Evolutionary conservation across 1,140 invertebrate genomes (phyloP).

Genomic region (Nautilus pompilius): DNA sequence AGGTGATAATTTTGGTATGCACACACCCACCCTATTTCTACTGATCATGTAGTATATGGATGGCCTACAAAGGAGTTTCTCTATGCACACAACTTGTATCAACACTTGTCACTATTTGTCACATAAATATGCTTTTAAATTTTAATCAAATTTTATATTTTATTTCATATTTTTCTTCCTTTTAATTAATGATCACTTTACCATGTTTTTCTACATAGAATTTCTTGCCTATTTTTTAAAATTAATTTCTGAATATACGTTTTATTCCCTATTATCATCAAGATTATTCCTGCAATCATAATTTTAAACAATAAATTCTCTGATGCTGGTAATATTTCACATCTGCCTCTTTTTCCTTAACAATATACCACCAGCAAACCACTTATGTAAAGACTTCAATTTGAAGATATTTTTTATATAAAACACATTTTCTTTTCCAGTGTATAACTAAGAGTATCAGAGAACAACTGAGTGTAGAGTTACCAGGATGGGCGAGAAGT

Average conservation of each 20-base stretch:
- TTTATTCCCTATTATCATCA: not conserved
- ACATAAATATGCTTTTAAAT: too few relatives aligned
- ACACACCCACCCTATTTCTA: too few relatives aligned
- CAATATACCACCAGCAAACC: not conserved
- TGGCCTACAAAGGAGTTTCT: too few relatives aligned
- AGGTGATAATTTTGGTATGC: too few relatives aligned
- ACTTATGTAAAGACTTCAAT: not conserved
- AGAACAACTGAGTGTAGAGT: slow-evolving; percentile 46
- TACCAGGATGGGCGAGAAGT: slow-evolving; percentile 50
- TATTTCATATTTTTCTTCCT: not conserved
- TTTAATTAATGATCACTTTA: not conserved
- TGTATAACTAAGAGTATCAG: slow-evolving; percentile 48
- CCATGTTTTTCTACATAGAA: not conserved
- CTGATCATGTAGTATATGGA: too few relatives aligned
- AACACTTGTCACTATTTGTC: too few relatives aligned
- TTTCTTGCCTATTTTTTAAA: not conserved
- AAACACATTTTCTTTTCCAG: slow-evolving; percentile 23
- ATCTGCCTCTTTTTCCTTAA: not conserved
- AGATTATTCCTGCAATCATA: not conserved
- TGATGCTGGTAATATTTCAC: not conserved
- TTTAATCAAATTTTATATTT: not conserved
- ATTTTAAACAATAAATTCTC: not conserved
- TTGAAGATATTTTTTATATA: not conserved
- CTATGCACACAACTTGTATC: too few relatives aligned
- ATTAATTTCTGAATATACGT: not conserved